Percentiles rank a stretch among this genome's conserved stretches.
phyloP scores from a whole-genome alignment of 2,797 vertebrate species.

The Propithecus deckenii region DNA sequence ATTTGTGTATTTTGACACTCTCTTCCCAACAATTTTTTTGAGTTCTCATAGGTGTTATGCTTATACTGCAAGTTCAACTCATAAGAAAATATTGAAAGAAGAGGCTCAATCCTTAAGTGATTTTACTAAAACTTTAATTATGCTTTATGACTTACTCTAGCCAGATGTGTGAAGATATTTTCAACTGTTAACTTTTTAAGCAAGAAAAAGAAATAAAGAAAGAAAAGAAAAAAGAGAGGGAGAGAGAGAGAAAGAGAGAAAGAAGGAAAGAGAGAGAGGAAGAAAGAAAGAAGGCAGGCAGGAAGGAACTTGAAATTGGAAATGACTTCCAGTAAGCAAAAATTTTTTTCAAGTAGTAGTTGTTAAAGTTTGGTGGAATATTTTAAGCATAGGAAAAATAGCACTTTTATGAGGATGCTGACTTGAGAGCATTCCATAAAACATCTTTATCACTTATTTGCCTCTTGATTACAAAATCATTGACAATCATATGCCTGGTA shows the following conservation, averaged over 20 bases:
- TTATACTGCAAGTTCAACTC: neutral
- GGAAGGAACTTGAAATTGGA: neutral
- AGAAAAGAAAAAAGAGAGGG: no score
- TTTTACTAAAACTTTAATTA: neutral
- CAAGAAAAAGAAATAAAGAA: neutral
- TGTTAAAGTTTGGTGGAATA: constrained; percentile 43
- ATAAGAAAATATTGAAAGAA: neutral
- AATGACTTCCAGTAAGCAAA: neutral
- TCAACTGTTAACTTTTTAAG: neutral
- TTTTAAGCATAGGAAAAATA: constrained; percentile 63
- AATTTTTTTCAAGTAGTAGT: neutral
- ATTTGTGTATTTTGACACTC: neutral
- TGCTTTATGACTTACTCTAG: neutral
- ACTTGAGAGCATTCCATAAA: constrained; percentile 76
- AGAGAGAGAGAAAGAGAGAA: no score
- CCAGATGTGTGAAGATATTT: neutral
- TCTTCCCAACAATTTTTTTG: neutral
- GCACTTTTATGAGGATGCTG: constrained; percentile 76
- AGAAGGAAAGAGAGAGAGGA: no score
- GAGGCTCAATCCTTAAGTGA: neutral
- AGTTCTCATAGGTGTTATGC: neutral
- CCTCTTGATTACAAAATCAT: constrained; percentile 66
- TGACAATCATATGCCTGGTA: constrained; percentile 77
- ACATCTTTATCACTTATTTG: constrained; percentile 79
- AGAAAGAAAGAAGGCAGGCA: no score